phyloP scores from a whole-genome alignment of 2,888 invertebrate species.

The Leptinotarsa haldemani region DNA sequence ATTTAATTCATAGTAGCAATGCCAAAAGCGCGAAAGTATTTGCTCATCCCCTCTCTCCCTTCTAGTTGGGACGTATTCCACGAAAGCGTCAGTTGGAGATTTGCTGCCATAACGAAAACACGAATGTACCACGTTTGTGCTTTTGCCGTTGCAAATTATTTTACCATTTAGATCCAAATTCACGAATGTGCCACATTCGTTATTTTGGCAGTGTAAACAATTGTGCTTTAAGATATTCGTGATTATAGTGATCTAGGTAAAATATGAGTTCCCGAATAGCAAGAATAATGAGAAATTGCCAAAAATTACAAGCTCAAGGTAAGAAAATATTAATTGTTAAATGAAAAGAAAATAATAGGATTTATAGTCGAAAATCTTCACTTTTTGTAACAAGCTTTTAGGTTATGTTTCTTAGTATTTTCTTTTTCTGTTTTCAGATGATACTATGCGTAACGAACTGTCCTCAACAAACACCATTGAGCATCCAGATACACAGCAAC shows the following conservation, averaged over 20 bases:
- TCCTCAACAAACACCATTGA: slow-evolving; percentile 10
- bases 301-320: not conserved
- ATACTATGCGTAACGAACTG: not conserved
- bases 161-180: not conserved
- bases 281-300: not conserved
- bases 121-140: slow-evolving; percentile 6
- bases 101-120: slow-evolving; percentile 1
- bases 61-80: no score
- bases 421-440: no score
- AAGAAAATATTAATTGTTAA: not conserved
- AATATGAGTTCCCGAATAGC: no score
- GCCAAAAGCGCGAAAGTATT: no score
- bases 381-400: no score
- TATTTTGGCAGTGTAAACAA: slow-evolving; percentile 18
- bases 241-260: not conserved
- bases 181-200: slow-evolving; percentile 16
- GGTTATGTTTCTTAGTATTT: no score
- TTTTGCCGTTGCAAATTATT: not conserved
- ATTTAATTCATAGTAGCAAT: not conserved
- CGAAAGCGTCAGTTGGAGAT: slow-evolving; percentile 5
- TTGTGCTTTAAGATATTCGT: slow-evolving; percentile 14
- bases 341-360: not conserved
- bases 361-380: no score
- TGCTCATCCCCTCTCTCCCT: no score
- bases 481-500: slow-evolving; percentile 24